Conservation (phyloP, 2,797 vertebrate species). For the Discoglossus pictus region DNA sequence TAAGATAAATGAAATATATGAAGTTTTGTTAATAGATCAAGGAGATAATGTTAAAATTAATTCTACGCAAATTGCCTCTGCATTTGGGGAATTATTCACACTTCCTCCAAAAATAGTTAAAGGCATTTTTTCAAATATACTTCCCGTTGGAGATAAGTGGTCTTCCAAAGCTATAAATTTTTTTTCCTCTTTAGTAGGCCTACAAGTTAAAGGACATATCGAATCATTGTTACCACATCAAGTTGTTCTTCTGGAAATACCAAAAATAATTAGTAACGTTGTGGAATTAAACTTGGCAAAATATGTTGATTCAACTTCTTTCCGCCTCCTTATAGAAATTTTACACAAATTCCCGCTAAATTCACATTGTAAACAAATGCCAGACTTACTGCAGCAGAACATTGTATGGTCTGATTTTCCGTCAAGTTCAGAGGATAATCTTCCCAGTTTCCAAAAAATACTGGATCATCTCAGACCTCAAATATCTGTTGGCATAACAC, state of each 20-base stretch:
- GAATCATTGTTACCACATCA: conserved; percentile 77
- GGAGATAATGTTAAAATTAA: conserved; percentile 76
- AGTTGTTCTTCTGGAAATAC: conserved; percentile 80
- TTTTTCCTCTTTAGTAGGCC: conserved; percentile 78
- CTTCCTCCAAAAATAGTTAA: conserved; percentile 83
- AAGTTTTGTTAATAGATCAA: conserved; percentile 82
- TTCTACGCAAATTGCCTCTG: conserved; percentile 68
- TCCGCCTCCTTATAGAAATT: conserved; percentile 81
- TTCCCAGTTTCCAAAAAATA: conserved; percentile 67
- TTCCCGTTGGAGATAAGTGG: conserved; percentile 75
- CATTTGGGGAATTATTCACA: conserved; percentile 75
- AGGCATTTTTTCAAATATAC: conserved; percentile 86
- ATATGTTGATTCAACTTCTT: conserved; percentile 80
- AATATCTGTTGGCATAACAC: conserved; percentile 70
- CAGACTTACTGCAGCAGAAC: conserved; percentile 73
- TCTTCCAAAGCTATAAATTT: conserved; percentile 72
- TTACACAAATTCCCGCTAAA: conserved; percentile 70
- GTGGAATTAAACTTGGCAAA: conserved; percentile 77
- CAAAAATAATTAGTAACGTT: conserved; percentile 76
- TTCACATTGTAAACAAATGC: conserved; percentile 65
- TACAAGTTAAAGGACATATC: conserved; percentile 75
- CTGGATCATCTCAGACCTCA: conserved; percentile 68
- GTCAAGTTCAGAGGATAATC: conserved; percentile 58
- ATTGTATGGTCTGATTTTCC: conserved; percentile 59
- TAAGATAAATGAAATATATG: conserved; percentile 64